Percentiles rank a stretch among this genome's conserved stretches.
phyloP scores from a whole-genome alignment of 2,797 vertebrate species.

The Clarias fuscus region DNA sequence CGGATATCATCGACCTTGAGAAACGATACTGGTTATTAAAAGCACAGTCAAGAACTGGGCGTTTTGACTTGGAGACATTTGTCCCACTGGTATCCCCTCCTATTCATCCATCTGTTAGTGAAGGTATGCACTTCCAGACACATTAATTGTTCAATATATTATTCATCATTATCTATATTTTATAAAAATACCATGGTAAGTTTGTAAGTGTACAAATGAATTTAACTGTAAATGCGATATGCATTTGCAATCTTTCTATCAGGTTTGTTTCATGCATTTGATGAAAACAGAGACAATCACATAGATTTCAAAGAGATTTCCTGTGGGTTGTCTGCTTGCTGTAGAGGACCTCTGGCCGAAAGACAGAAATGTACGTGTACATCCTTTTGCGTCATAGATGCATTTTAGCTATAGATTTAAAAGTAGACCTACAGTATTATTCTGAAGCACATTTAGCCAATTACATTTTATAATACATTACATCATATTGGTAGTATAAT shows the following conservation, averaged over 20 bases:
- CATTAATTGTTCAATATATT: neutral
- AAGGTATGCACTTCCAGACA: slow-evolving; percentile 77
- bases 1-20: slow-evolving; percentile 97
- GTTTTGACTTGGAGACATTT: slow-evolving; percentile 97
- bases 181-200: too few species aligned
- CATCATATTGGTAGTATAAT: neutral
- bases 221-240: neutral
- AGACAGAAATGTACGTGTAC: slow-evolving; percentile 92
- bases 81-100: slow-evolving; percentile 94
- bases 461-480: neutral
- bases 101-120: slow-evolving; percentile 91
- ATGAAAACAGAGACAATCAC: slow-evolving; percentile 99
- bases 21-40: slow-evolving; percentile 98
- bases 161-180: too few species aligned
- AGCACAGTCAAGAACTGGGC: slow-evolving; percentile 94
- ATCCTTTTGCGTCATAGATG: neutral
- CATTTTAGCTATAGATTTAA: neutral
- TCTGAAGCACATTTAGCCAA: neutral
- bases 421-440: neutral
- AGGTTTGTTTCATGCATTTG: slow-evolving; percentile 98
- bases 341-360: slow-evolving; percentile 92
- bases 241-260: slow-evolving; percentile 15
- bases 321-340: slow-evolving; percentile 96
- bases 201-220: neutral
- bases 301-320: slow-evolving; percentile 99